Evolutionary conservation across 2,888 invertebrate genomes (phyloP).

Genomic region (Prosopocoilus inquinatus): DNA sequence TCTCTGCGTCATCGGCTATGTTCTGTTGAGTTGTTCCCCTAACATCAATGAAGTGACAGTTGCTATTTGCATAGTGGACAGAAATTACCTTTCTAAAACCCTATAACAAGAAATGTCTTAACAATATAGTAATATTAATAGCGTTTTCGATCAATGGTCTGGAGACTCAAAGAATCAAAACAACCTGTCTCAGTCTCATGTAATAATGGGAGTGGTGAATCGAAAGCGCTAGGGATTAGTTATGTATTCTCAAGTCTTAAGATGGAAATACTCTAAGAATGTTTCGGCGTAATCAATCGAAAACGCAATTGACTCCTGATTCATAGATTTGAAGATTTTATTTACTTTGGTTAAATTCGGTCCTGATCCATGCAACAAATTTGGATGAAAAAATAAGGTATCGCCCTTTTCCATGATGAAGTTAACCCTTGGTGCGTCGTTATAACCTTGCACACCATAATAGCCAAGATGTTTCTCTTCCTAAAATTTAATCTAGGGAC

Average conservation of each 20-base stretch:
- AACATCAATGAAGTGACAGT: slow-evolving; percentile 68
- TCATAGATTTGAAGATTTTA: neutral
- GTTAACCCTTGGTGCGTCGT: slow-evolving; percentile 55
- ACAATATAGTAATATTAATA: too few relatives aligned
- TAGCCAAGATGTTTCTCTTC: slow-evolving; percentile 64
- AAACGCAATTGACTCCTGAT: slow-evolving; percentile 10
- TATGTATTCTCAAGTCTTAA: too few relatives aligned
- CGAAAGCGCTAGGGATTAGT: too few relatives aligned
- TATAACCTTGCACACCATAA: slow-evolving; percentile 60
- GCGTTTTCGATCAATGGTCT: too few relatives aligned
- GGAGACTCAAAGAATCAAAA: too few relatives aligned
- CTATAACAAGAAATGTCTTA: slow-evolving; percentile 41
- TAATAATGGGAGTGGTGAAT: too few relatives aligned
- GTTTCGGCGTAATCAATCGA: too few relatives aligned
- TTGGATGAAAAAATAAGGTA: slow-evolving; percentile 84
- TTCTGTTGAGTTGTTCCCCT: slow-evolving; percentile 61
- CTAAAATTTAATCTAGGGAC: slow-evolving; percentile 19
- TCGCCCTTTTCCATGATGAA: slow-evolving; percentile 83
- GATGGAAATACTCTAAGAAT: too few relatives aligned
- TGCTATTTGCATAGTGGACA: slow-evolving; percentile 73
- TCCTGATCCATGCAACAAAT: slow-evolving; percentile 83
- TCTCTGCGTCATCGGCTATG: slow-evolving; percentile 59
- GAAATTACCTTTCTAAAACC: slow-evolving; percentile 75
- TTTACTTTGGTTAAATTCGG: slow-evolving; percentile 67
- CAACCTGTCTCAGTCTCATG: too few relatives aligned